phyloP scores from a whole-genome alignment of 1,140 invertebrate species.

The Acromyrmex echinatior region DNA sequence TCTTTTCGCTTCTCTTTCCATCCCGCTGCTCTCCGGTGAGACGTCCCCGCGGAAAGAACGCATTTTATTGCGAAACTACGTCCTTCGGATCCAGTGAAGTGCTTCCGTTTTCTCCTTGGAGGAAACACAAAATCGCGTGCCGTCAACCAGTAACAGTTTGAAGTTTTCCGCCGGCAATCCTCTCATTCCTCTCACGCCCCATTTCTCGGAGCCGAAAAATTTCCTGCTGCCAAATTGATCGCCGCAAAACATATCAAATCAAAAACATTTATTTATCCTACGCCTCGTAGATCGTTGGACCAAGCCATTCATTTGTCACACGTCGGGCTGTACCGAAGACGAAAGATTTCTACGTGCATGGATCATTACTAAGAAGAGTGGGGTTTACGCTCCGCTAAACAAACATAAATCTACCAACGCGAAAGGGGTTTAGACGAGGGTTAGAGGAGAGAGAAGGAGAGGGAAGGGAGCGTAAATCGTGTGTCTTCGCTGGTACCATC shows the following conservation, averaged over 20 bases:
- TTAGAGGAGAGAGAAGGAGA: too few species aligned
- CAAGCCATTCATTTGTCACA: constrained; percentile 30
- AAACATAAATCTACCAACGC: constrained; percentile 53
- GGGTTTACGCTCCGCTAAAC: constrained; percentile 33
- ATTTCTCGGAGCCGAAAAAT: not conserved
- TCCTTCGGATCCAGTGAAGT: constrained; percentile 54
- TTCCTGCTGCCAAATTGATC: constrained; percentile 16
- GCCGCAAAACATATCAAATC: not conserved
- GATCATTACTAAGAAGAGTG: constrained; percentile 34
- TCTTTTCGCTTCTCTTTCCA: too few species aligned
- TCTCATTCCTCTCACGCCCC: not conserved
- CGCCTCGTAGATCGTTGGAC: not conserved
- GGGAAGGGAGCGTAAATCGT: constrained; percentile 60
- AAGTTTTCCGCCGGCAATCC: not conserved
- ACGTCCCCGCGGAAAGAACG: constrained; percentile 59
- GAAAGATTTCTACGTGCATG: not conserved
- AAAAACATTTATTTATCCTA: not conserved
- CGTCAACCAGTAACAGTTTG: constrained; percentile 22
- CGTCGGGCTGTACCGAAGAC: not conserved
- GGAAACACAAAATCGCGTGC: constrained; percentile 40
- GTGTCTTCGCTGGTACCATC: constrained; percentile 68
- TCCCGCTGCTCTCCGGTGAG: constrained; percentile 3
- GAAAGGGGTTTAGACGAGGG: constrained; percentile 13
- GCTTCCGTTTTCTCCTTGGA: constrained; percentile 44
- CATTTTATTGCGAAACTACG: constrained; percentile 58